Evolutionary conservation across 2,888 invertebrate species (phyloP).

Genomic region (Entomobrya multifasciata): DNA sequence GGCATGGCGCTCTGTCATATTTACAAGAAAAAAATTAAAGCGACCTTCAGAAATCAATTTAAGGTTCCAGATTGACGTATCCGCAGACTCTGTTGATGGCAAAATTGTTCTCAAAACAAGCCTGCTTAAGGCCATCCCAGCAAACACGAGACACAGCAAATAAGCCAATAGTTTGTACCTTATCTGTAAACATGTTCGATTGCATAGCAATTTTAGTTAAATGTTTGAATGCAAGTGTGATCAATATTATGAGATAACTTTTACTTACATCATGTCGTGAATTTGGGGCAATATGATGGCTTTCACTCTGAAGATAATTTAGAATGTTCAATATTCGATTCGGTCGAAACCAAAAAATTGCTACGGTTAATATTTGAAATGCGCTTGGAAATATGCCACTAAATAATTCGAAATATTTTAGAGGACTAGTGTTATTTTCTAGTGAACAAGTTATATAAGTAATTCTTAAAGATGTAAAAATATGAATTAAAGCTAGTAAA

Average conservation of each 20-base stretch:
- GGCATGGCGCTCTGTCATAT: background rate
- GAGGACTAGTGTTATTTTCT: background rate
- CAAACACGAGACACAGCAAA: too few relatives aligned
- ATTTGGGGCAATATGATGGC: background rate
- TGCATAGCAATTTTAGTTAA: too few relatives aligned
- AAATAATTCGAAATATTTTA: background rate
- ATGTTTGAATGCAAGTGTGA: too few relatives aligned
- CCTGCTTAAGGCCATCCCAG: background rate
- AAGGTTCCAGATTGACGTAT: constrained; percentile 1
- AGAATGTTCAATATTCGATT: background rate
- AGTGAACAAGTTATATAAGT: too few relatives aligned
- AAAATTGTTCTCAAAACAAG: background rate
- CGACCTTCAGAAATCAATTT: background rate
- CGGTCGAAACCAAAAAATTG: background rate
- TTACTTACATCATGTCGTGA: too few relatives aligned
- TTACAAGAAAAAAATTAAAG: background rate
- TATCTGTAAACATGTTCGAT: too few relatives aligned
- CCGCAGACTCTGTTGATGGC: background rate
- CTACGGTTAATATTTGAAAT: background rate
- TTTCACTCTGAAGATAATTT: constrained; percentile 13
- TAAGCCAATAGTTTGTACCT: too few relatives aligned
- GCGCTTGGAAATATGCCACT: background rate
- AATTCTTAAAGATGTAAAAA: too few relatives aligned
- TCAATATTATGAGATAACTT: too few relatives aligned
- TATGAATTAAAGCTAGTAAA: too few relatives aligned